Evolutionary conservation across 1,140 invertebrate genomes (phyloP).

Genomic region (Drosophila nigromelanica): DNA sequence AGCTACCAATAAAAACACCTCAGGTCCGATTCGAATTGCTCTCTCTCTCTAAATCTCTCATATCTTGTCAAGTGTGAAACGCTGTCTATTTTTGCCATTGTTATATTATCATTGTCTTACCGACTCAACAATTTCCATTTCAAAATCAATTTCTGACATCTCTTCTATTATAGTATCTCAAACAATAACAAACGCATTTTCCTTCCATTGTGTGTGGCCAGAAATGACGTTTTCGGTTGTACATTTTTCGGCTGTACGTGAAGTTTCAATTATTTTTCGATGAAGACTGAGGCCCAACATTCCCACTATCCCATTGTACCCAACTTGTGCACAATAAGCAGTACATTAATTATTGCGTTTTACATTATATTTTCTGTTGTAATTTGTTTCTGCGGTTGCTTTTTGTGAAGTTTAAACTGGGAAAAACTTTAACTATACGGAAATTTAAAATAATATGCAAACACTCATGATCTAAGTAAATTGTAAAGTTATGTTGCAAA

Average conservation of each 20-base stretch:
- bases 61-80: constrained; percentile 65
- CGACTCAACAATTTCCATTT: constrained; percentile 41
- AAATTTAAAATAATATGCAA: constrained; percentile 17
- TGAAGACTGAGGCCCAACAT: constrained; percentile 9
- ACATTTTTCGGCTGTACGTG: constrained; percentile 26
- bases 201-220: constrained; percentile 44
- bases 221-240: constrained; percentile 45
- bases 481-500: not conserved
- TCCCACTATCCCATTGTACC: constrained; percentile 5
- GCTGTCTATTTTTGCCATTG: constrained; percentile 46
- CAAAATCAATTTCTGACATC: constrained; percentile 72
- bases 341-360: constrained; percentile 46
- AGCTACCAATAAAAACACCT: constrained; percentile 52
- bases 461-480: not conserved
- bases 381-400: constrained; percentile 54
- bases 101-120: constrained; percentile 41
- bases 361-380: constrained; percentile 49
- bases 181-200: constrained; percentile 49
- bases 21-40: constrained; percentile 2
- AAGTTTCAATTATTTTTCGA: constrained; percentile 56
- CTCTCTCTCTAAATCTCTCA: constrained; percentile 18
- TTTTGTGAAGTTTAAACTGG: not conserved
- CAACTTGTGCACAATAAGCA: constrained; percentile 1
- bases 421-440: constrained; percentile 4
- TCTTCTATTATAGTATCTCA: constrained; percentile 61